A percentile compares a stretch with the other conserved stretches of the same genome.
phyloP scores from a whole-genome alignment of 2,888 invertebrate genomes.

The Calameuta idolon region DNA sequence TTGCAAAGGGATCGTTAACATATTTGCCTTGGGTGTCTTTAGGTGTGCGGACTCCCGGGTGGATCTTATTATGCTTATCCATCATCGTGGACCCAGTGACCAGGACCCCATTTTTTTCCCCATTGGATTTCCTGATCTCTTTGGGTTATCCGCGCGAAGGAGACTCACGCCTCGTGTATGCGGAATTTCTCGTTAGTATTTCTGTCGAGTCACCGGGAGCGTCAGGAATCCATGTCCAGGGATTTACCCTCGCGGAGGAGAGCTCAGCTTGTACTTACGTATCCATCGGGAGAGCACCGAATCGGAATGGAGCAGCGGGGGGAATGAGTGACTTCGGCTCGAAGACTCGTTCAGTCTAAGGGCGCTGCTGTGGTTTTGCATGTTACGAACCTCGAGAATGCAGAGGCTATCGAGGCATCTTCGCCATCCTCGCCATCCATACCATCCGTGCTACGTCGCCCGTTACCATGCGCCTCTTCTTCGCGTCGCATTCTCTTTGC shows the following conservation, averaged over 20 bases:
- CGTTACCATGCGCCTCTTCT: conserved; percentile 28
- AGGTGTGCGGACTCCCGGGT: neutral
- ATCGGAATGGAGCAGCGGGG: neutral
- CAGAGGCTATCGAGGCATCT: conserved; percentile 31
- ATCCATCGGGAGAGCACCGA: neutral
- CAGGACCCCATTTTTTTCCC: neutral
- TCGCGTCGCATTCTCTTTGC: conserved; percentile 5
- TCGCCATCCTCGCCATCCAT: conserved; percentile 16
- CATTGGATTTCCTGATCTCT: neutral
- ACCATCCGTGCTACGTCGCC: conserved; percentile 25
- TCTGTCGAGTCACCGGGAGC: neutral
- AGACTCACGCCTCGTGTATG: neutral
- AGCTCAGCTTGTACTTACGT: neutral
- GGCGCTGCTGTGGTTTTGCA: conserved; percentile 43
- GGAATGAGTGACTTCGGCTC: neutral
- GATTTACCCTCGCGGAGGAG: neutral
- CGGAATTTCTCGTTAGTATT: conserved; percentile 3
- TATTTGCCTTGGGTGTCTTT: neutral
- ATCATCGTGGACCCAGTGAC: neutral
- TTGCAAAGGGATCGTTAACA: neutral
- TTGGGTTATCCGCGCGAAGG: neutral
- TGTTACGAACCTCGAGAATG: conserved; percentile 43
- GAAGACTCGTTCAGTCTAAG: neutral
- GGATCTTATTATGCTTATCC: neutral
- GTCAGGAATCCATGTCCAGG: neutral